Percentiles rank a stretch among this genome's conserved stretches.
Conservation (phyloP, 2,797 vertebrate genomes). For the Pseudochirops corinnae region DNA sequence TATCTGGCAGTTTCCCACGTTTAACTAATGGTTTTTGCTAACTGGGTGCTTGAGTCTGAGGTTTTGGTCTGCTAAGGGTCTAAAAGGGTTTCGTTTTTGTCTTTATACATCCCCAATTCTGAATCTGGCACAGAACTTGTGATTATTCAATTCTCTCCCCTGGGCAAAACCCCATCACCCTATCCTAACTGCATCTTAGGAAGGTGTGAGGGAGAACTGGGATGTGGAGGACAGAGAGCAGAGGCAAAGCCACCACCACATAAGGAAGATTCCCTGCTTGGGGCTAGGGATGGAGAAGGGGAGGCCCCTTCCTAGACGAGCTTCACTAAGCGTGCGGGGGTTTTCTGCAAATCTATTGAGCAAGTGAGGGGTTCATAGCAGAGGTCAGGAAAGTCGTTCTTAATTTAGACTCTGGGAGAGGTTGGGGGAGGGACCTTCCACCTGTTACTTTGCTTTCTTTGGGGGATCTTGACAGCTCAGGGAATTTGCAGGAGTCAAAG, state of each 20-base stretch:
- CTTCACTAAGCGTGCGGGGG: neutral
- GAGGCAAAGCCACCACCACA: neutral
- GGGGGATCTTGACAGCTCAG: neutral
- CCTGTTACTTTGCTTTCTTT: neutral
- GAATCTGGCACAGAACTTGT: neutral
- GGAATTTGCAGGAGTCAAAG: neutral
- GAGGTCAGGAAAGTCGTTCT: neutral
- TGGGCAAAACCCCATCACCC: neutral
- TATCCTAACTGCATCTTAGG: neutral
- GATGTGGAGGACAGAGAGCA: neutral
- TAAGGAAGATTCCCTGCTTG: neutral
- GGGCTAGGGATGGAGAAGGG: neutral
- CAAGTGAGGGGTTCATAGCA: neutral
- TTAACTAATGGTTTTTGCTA: neutral
- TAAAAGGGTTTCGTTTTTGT: neutral
- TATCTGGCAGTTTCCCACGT: neutral
- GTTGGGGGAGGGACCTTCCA: constrained; percentile 9
- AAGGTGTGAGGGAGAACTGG: neutral
- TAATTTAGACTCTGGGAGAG: neutral
- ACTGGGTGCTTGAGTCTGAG: neutral
- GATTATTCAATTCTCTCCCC: neutral
- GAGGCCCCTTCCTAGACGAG: neutral
- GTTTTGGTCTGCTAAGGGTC: neutral
- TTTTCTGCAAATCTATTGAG: neutral
- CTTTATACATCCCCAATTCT: neutral